phyloP scores from a whole-genome alignment of 2,888 invertebrate species.

The Rhaphigaster nebulosa region DNA sequence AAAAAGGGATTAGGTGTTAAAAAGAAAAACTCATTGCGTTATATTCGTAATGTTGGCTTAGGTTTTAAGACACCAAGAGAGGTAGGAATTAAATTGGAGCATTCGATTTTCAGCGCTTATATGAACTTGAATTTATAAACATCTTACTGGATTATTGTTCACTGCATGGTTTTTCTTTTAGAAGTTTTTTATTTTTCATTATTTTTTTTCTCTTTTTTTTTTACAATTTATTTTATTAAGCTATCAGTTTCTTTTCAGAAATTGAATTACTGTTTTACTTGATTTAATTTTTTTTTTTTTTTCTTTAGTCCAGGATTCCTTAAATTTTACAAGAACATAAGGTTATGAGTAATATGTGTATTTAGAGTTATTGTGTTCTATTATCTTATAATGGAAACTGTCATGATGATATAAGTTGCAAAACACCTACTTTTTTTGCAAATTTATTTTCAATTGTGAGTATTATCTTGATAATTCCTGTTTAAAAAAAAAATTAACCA shows the following conservation, averaged over 20 bases:
- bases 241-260: not conserved
- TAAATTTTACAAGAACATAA: not conserved
- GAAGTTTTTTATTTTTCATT: not conserved
- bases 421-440: not conserved
- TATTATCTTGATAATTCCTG: not conserved
- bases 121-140: not conserved
- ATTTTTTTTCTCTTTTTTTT: not conserved
- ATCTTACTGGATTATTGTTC: not conserved
- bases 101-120: not conserved
- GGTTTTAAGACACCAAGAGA: constrained; percentile 94
- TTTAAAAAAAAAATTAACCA: not conserved
- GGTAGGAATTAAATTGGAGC: not conserved
- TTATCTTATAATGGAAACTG: not conserved
- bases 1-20: constrained; percentile 80
- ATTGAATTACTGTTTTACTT: not conserved
- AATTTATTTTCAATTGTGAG: not conserved
- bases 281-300: constrained; percentile 3
- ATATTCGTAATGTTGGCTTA: constrained; percentile 90
- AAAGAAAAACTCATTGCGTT: constrained; percentile 82
- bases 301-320: not conserved
- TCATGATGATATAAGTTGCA: not conserved
- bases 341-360: not conserved
- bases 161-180: not conserved
- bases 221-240: not conserved
- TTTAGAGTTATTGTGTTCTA: not conserved